phyloP scores from a whole-genome alignment of 2,888 invertebrate genomes.

The Drosophila cracens region DNA sequence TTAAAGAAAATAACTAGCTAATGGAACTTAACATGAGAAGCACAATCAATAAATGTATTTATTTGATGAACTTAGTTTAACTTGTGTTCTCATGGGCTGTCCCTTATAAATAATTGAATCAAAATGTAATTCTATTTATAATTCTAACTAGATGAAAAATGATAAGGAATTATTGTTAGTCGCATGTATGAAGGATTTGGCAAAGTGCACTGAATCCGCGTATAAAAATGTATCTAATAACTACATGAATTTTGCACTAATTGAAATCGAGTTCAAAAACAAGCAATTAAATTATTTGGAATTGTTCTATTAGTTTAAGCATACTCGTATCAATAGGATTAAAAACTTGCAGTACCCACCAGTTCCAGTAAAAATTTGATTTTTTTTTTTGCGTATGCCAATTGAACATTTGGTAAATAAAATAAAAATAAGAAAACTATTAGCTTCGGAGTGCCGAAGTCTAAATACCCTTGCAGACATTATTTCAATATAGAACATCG shows the following conservation, averaged over 20 bases:
- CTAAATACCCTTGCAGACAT: constrained; percentile 35
- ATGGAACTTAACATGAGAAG: constrained; percentile 17
- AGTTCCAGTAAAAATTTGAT: constrained; percentile 33
- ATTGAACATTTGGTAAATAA: constrained; percentile 15
- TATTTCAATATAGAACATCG: background rate
- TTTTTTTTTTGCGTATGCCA: constrained; percentile 19
- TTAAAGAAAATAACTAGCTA: constrained; percentile 73
- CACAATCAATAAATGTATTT: constrained; percentile 5
- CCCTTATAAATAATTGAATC: constrained; percentile 32
- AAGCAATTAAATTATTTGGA: constrained; percentile 39
- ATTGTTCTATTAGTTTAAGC: constrained; percentile 40
- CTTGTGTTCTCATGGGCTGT: constrained; percentile 15
- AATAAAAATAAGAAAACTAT: constrained; percentile 14
- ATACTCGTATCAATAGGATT: constrained; percentile 44
- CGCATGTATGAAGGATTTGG: constrained; percentile 9
- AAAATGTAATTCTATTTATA: constrained; percentile 32
- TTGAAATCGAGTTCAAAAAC: constrained; percentile 42
- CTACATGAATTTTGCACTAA: constrained; percentile 50
- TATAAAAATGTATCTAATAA: constrained; percentile 17
- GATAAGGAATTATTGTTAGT: background rate
- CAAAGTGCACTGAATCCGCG: constrained; percentile 11
- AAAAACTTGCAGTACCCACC: constrained; percentile 67
- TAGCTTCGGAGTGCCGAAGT: constrained; percentile 36
- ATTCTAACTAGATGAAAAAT: constrained; percentile 27
- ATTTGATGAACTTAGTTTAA: background rate